Evolutionary conservation across 1,140 invertebrate species (phyloP), one percentile per base, ranked within the genome.

Genomic region (Pectinophora gossypiella): DNA sequence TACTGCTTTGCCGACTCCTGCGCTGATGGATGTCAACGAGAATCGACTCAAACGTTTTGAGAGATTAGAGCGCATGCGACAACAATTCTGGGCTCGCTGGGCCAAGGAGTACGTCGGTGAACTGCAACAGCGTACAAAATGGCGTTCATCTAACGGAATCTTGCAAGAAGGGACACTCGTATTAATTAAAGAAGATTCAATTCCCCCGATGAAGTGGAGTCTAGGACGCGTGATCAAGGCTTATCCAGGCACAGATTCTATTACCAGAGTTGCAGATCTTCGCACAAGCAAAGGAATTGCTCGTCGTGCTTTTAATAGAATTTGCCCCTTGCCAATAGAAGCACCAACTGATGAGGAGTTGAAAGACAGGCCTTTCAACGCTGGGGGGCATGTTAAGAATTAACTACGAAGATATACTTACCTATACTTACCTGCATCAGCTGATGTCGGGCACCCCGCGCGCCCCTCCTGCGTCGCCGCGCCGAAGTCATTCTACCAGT

Each of bases 351-450:
- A 20, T 45, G 43, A 45, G 21, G 21, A 20, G 43, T 45, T 45
- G 43, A 45, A 45, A 45, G 43, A n/a, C 43, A 45, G 20, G 43
- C 19, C 43, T 45, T 45, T 45, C 43, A 45, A 45, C 43, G 43
- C 43, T 20, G 43, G 43, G 43, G 43, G 43, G 20, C 43, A 45
- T 45, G 43, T 45, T 22, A 12, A 27, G 23, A 27, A 27, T 27
- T 12, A 27, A 12, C 23, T n/a, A n/a, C n/a, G n/a, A n/a, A n/a
- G n/a, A n/a, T n/a, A n/a, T n/a, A n/a, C n/a, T n/a, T n/a, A n/a
- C n/a, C n/a, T n/a, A n/a, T n/a, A n/a, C n/a, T n/a, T n/a, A n/a
- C n/a, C n/a, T n/a, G n/a, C n/a, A n/a, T n/a, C n/a, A n/a, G n/a
- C n/a, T n/a, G n/a, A n/a, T n/a, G n/a, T n/a, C n/a, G n/a, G n/a